Evolutionary conservation across 23 tunicate genomes (phyloP).

Genomic region (Styela clava): DNA sequence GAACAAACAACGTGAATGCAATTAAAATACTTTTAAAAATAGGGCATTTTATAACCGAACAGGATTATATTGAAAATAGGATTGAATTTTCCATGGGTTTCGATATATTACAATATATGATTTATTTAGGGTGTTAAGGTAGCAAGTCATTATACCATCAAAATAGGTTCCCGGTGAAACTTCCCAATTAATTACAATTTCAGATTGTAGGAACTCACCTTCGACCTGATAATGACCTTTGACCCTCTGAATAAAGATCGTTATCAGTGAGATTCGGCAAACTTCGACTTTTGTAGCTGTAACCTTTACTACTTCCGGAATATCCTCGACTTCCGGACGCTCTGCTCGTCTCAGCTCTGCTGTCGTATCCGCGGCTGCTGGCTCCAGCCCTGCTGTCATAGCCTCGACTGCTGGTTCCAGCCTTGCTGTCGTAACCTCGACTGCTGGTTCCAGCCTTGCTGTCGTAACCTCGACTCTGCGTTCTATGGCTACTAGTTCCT

Average conservation of each 20-base stretch:
- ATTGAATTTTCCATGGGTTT: no score
- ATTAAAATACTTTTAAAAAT: no score
- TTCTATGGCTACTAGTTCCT: neutral
- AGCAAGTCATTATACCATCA: no score
- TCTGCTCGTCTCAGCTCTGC: neutral
- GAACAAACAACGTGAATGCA: no score
- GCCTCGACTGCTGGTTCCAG: slow-evolving; percentile 4
- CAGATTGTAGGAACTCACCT: no score
- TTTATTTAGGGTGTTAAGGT: no score
- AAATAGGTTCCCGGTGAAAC: no score
- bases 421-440: neutral
- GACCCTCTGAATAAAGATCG: slow-evolving; percentile 22
- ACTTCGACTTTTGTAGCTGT: slow-evolving; percentile 15
- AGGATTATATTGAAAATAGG: no score
- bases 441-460: neutral
- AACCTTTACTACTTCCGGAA: neutral
- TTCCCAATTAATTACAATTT: no score
- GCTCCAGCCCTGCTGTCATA: neutral
- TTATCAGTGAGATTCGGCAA: slow-evolving; percentile 14
- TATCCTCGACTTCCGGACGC: neutral
- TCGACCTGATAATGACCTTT: neutral
- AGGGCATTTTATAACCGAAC: no score
- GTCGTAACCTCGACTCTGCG: neutral
- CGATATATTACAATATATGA: no score
- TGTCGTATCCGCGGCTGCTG: neutral